Conservation (phyloP, 1,140 invertebrate species). For the Harlomillsia oculata region DNA sequence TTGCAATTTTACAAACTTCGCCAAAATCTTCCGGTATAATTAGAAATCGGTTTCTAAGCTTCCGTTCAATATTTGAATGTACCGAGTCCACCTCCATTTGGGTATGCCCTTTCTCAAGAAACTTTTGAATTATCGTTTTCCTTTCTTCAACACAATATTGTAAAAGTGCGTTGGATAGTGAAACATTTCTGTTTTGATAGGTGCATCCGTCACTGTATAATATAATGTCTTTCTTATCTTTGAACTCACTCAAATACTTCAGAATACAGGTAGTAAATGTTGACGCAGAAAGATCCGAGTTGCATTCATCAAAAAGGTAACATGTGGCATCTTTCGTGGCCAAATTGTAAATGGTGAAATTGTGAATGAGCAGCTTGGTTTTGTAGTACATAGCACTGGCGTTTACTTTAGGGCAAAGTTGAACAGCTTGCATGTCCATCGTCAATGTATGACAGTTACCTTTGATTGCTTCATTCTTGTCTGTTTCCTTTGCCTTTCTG, state of each 20-base stretch:
- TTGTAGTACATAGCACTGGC: slow-evolving; percentile 42
- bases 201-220: slow-evolving; percentile 38
- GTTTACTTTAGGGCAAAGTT: slow-evolving; percentile 39
- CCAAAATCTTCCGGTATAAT: slow-evolving; percentile 29
- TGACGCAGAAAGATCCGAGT: slow-evolving; percentile 40
- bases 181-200: slow-evolving; percentile 38
- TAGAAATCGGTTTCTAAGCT: slow-evolving; percentile 29
- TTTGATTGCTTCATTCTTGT: slow-evolving; percentile 25
- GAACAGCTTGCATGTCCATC: slow-evolving; percentile 41
- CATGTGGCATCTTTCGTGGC: slow-evolving; percentile 36
- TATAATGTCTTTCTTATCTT: slow-evolving; percentile 29
- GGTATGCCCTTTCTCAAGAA: slow-evolving; percentile 39
- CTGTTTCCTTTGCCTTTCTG: slow-evolving; percentile 33
- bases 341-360: slow-evolving; percentile 43
- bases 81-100: slow-evolving; percentile 40
- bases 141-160: slow-evolving; percentile 27
- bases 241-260: slow-evolving; percentile 36
- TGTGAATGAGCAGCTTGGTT: slow-evolving; percentile 41
- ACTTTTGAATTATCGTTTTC: slow-evolving; percentile 39
- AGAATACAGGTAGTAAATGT: slow-evolving; percentile 41
- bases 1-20: not conserved
- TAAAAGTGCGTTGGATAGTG: slow-evolving; percentile 37
- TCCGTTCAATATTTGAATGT: slow-evolving; percentile 36
- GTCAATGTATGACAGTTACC: slow-evolving; percentile 32
- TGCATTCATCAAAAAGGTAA: slow-evolving; percentile 43